A percentile compares a stretch with the other conserved stretches of the same genome.
phyloP scores from a whole-genome alignment of 1,140 invertebrate species.

The Eriocheir sinensis region DNA sequence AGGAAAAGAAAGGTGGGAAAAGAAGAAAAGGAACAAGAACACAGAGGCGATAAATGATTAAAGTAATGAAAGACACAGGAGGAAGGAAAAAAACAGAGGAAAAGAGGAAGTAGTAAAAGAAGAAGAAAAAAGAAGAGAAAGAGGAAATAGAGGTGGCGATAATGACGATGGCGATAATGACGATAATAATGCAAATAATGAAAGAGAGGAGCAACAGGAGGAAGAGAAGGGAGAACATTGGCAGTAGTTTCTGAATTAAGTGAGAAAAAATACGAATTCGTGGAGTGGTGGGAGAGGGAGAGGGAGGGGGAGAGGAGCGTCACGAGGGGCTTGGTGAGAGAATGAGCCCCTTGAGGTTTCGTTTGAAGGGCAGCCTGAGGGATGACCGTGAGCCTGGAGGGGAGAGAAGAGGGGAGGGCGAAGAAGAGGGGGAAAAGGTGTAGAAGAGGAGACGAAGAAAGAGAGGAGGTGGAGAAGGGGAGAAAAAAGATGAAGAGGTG shows the following conservation, averaged over 20 bases:
- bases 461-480: too few relatives aligned
- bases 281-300: background rate
- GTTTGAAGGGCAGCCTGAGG: background rate
- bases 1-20: background rate
- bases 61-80: background rate
- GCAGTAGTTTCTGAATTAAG: too few relatives aligned
- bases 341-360: background rate
- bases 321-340: background rate
- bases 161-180: background rate
- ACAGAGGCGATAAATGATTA: too few relatives aligned
- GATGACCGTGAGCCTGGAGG: background rate
- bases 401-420: background rate
- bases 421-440: too few relatives aligned
- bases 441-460: too few relatives aligned
- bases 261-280: too few relatives aligned
- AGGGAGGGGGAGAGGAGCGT: background rate
- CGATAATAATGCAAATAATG: background rate
- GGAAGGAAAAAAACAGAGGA: background rate
- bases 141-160: background rate
- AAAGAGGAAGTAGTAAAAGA: background rate
- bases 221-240: background rate
- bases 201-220: background rate
- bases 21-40: background rate
- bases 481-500: too few relatives aligned
- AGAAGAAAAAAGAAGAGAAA: background rate